Evolutionary conservation across 2,797 vertebrate genomes (phyloP).

Genomic region (Kryptolebias ocellatus): DNA sequence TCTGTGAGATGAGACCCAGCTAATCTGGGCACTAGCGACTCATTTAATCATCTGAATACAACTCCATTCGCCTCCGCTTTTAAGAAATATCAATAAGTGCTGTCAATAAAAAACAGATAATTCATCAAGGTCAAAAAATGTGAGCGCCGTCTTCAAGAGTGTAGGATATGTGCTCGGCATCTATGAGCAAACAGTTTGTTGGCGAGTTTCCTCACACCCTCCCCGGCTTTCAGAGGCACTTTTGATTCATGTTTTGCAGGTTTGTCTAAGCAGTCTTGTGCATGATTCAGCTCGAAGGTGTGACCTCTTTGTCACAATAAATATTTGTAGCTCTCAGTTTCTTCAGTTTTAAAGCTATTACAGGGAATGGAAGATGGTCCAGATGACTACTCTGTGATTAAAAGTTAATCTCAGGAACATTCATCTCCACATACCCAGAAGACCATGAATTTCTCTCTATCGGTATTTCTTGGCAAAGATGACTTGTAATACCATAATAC

Average conservation of each 20-base stretch:
- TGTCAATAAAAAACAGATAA: conserved; percentile 81
- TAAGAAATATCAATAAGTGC: conserved; percentile 83
- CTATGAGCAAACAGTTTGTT: conserved; percentile 68
- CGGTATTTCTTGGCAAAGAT: conserved; percentile 19
- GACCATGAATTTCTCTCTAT: conserved; percentile 7
- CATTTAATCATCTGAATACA: conserved; percentile 83
- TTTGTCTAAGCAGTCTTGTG: conserved; percentile 45
- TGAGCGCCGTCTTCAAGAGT: conserved; percentile 56
- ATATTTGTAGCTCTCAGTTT: conserved; percentile 31
- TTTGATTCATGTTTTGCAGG: conserved; percentile 59
- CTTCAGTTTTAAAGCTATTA: conserved; percentile 32
- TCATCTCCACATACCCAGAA: conserved; percentile 36
- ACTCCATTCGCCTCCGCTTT: conserved; percentile 79
- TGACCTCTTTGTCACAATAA: conserved; percentile 18
- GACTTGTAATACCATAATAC: conserved; percentile 9
- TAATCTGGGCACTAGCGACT: conserved; percentile 78
- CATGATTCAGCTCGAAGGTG: conserved; percentile 39
- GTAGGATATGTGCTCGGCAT: conserved; percentile 56
- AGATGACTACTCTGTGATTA: conserved; percentile 42
- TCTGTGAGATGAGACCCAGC: conserved; percentile 75
- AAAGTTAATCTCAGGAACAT: conserved; percentile 44
- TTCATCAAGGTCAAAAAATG: conserved; percentile 83
- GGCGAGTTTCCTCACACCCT: conserved; percentile 60
- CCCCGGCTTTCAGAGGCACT: conserved; percentile 56
- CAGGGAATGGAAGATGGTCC: conserved; percentile 14